A percentile compares a stretch with the other conserved stretches of the same genome.
Evolutionary conservation across 2,888 invertebrate species (phyloP).

Genomic region (Thymelicus lineola): DNA sequence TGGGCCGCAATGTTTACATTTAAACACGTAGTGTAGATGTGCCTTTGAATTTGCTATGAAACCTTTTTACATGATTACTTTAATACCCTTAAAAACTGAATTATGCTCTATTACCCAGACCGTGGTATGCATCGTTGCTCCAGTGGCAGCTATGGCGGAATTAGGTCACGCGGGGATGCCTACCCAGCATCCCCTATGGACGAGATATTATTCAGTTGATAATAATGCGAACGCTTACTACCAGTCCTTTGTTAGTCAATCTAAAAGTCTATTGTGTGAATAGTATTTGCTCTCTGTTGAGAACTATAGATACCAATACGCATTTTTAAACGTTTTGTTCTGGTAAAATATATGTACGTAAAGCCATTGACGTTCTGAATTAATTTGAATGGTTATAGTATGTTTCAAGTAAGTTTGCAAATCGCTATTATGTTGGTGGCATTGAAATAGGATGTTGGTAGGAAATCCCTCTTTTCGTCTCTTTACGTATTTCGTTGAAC

Average conservation of each 20-base stretch:
- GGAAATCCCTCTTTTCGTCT: too few species aligned
- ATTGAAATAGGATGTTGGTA: too few species aligned
- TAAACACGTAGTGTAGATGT: too few species aligned
- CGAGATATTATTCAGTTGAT: slow-evolving; percentile 31
- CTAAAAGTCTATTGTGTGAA: slow-evolving; percentile 2
- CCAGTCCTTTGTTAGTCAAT: slow-evolving; percentile 5
- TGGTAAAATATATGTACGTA: too few species aligned
- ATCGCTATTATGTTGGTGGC: too few species aligned
- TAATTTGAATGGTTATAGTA: too few species aligned
- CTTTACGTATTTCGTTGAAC: too few species aligned
- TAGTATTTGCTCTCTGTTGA: not conserved
- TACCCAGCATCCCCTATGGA: slow-evolving; percentile 17
- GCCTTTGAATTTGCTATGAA: slow-evolving; percentile 1
- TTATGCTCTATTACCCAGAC: slow-evolving; percentile 14
- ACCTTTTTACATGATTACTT: slow-evolving; percentile 17
- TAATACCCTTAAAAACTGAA: slow-evolving; percentile 16
- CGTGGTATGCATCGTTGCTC: slow-evolving; percentile 23
- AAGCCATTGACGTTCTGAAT: too few species aligned
- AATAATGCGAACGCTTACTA: slow-evolving; percentile 24
- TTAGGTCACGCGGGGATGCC: slow-evolving; percentile 28
- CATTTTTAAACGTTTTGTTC: not conserved
- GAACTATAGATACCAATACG: not conserved
- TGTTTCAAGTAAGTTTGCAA: too few species aligned
- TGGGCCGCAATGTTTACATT: too few species aligned
- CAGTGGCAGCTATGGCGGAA: slow-evolving; percentile 7